Percentiles rank a stretch among this genome's conserved stretches.
phyloP scores from a whole-genome alignment of 37 sponge, comb jelly and placozoan species.

The Beroe forskalii region DNA sequence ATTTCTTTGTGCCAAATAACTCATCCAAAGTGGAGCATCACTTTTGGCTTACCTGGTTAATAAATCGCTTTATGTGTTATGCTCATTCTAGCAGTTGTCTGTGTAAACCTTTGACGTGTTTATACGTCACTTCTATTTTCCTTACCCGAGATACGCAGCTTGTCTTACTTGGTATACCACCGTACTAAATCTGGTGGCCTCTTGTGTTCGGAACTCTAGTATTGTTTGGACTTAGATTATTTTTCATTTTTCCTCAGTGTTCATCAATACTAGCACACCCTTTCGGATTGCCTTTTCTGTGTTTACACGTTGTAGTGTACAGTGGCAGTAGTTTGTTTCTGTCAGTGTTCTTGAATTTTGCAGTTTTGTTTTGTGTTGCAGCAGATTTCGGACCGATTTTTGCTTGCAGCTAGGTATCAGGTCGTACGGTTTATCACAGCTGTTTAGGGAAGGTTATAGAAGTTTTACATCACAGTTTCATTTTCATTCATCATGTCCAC shows the following conservation, averaged over 20 bases:
- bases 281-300: background rate
- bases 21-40: no score
- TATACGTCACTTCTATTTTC: no score
- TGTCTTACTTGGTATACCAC: background rate
- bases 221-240: background rate
- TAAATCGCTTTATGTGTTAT: no score
- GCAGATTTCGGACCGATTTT: background rate
- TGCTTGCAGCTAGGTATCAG: background rate
- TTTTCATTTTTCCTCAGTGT: background rate
- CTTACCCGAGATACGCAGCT: no score
- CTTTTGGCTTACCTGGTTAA: no score
- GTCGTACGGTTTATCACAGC: background rate
- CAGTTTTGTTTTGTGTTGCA: background rate
- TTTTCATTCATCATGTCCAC: background rate
- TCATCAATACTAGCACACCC: background rate
- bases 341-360: background rate
- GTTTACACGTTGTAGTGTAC: background rate
- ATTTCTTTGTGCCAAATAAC: no score
- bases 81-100: no score
- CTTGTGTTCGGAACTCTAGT: background rate
- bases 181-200: constrained; percentile 18
- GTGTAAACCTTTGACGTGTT: no score
- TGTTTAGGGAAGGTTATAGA: background rate
- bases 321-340: background rate
- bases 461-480: background rate